phyloP scores from a whole-genome alignment of 2,888 invertebrate genomes.

The Hydrotaea diabolus region DNA sequence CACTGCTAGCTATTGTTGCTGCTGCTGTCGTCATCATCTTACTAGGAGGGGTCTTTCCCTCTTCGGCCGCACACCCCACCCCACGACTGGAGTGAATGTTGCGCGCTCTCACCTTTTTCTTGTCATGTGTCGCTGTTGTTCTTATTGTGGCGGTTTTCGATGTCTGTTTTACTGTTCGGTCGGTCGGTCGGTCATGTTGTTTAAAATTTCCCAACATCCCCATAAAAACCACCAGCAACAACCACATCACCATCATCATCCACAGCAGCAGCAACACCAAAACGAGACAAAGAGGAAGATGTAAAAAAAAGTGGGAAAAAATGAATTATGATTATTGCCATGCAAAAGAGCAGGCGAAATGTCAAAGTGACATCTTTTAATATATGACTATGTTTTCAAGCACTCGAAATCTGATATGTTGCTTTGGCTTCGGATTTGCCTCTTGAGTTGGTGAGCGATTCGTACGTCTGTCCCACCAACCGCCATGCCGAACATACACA shows the following conservation, averaged over 20 bases:
- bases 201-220: conserved; percentile 55
- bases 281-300: background rate
- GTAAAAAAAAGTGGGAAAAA: conserved; percentile 72
- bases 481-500: conserved; percentile 23
- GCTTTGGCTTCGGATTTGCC: conserved; percentile 4
- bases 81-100: conserved; percentile 18
- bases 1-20: background rate
- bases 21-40: background rate
- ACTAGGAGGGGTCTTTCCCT: background rate
- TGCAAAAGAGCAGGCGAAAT: conserved; percentile 81
- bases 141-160: conserved; percentile 12
- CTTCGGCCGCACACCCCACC: background rate
- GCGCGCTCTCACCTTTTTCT: conserved; percentile 62
- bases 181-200: conserved; percentile 26
- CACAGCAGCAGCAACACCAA: background rate
- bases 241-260: background rate
- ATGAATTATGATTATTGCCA: conserved; percentile 81
- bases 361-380: conserved; percentile 81
- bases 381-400: conserved; percentile 81
- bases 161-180: conserved; percentile 47
- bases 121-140: conserved; percentile 31
- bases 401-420: conserved; percentile 81
- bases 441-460: background rate
- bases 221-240: conserved; percentile 59
- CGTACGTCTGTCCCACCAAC: conserved; percentile 58